Conservation (phyloP, 35 echinoderm and acorn worm species). For the Eucidaris tribuloides region DNA sequence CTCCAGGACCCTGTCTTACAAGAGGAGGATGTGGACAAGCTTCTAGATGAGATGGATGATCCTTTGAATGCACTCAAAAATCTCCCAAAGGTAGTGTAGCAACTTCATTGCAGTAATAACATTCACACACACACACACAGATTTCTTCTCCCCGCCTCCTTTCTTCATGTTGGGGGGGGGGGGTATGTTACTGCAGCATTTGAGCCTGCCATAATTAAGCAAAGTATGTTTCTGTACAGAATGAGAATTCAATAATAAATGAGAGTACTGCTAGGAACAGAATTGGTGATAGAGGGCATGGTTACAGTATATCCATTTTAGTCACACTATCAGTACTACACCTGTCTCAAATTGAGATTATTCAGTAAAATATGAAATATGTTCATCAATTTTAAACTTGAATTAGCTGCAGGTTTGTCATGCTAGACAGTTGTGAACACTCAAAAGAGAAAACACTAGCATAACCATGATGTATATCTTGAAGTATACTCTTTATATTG, state of each 20-base stretch:
- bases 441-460: no score
- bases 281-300: no score
- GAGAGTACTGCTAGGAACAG: no score
- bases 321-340: no score
- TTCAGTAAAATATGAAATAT: not conserved
- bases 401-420: not conserved
- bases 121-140: not conserved
- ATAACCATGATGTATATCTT: no score
- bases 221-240: not conserved
- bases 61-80: conserved; percentile 24
- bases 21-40: conserved; percentile 16
- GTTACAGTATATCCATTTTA: no score
- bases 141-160: not conserved
- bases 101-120: not conserved
- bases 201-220: not conserved
- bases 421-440: not conserved
- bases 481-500: no score
- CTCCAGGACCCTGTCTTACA: conserved; percentile 62
- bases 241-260: not conserved
- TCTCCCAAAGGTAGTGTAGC: conserved; percentile 38
- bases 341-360: no score
- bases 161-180: not conserved
- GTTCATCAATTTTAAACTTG: not conserved
- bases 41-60: conserved; percentile 37
- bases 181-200: not conserved